Percentiles rank a stretch among this genome's conserved stretches.
Conservation (phyloP, 2,888 invertebrate species). For the Omphaloscelis lunosa region DNA sequence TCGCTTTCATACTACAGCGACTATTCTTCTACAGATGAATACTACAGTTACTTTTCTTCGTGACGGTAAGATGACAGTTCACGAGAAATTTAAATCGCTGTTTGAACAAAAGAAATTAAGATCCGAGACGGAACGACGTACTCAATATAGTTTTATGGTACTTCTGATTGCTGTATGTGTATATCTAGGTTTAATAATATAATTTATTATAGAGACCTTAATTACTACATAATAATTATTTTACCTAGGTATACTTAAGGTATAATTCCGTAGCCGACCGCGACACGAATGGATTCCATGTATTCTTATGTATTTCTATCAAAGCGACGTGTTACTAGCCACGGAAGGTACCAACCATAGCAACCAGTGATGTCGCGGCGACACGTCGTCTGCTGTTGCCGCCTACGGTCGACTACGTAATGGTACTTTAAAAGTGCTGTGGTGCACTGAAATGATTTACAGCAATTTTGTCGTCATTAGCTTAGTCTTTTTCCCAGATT, state of each 20-base stretch:
- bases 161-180: neutral
- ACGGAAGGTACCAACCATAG: too few relatives aligned
- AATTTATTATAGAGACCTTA: neutral
- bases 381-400: too few relatives aligned
- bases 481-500: neutral
- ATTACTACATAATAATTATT: neutral
- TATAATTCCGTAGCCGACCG: too few relatives aligned
- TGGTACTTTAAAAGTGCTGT: neutral
- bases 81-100: constrained; percentile 51
- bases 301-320: too few relatives aligned
- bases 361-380: too few relatives aligned
- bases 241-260: too few relatives aligned
- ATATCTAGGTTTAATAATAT: neutral
- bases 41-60: neutral
- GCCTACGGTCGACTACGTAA: too few relatives aligned
- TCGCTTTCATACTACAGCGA: neutral
- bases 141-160: neutral
- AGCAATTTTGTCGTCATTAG: neutral
- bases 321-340: too few relatives aligned
- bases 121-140: constrained; percentile 7
- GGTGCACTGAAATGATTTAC: neutral
- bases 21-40: neutral
- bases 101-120: constrained; percentile 43
- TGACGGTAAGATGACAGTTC: neutral
- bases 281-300: too few relatives aligned